Base-by-base conservation (phyloP, 2,113 vertebrate species). In the Lophius piscatorius region DNA sequence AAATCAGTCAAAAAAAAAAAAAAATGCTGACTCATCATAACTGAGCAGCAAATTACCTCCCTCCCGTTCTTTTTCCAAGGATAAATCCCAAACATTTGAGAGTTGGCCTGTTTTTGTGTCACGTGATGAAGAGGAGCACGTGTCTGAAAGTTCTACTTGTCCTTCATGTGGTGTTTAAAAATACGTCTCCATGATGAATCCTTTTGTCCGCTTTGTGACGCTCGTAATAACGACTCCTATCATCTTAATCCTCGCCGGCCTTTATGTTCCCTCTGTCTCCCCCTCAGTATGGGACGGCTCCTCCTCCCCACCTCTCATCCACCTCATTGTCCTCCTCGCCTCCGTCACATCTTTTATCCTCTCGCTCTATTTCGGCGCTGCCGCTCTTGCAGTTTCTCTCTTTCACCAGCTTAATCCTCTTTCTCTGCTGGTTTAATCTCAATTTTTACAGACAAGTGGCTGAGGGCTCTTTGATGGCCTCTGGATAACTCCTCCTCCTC, bases 211-310 rank as follows among this genome's bases (percentile, higher is more conserved):
- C 11, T 4, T 60, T 52, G 64, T 33, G 42, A 38, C 13, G 33
- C 24, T 54, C 23, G 38, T 38, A 61, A 80, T 72, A 46, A 67
- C 23, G 55, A 56, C 42, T 56, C 34, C 45, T 50, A 56, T 82
- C 63, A 39, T 51, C 28, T 67, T 59, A 82, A 79, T 81, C 82
- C 71, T 72, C 68, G 44, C 22, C 70, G 76, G 55, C 64, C 63
- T 83, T 80, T 50, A 55, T 74, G 49, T 75, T 35, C 39, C 2
- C 46, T 40, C 39, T 28, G 9, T 48, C 23, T 29, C 29, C 45
- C 7, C 41, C n/a, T 1, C 7, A 40, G 22, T 52, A 38, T 67
- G 66, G 41, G 59, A 78, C 16, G 46, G 33, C 68, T 61, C 52
- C 41, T 59, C 49, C 40, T 34, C 49, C 50, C 65, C 33, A 26